Percentiles rank a stretch among this genome's conserved stretches.
Conservation (phyloP, 1,140 invertebrate species). For the Cotesia glomerata region DNA sequence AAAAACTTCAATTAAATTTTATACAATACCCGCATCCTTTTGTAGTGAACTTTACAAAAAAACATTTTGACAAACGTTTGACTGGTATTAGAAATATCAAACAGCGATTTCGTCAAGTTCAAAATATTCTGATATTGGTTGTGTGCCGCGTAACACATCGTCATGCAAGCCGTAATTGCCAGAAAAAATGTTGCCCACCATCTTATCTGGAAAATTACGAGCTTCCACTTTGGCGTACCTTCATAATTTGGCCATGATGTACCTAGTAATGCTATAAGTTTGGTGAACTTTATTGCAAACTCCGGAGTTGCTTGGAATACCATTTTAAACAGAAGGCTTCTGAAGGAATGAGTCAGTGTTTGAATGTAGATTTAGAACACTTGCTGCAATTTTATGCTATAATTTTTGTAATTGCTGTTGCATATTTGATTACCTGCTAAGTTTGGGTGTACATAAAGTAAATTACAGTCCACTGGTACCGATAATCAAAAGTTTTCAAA, state of each 20-base stretch:
- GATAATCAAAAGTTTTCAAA: no score
- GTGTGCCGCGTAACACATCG: neutral
- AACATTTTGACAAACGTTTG: constrained; percentile 3
- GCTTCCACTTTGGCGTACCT: neutral
- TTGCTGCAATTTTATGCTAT: no score
- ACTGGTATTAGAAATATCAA: no score
- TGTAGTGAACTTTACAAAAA: neutral
- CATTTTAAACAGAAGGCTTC: neutral
- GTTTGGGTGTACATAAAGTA: no score
- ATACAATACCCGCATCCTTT: constrained; percentile 1
- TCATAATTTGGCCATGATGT: neutral
- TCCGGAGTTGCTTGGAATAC: constrained; percentile 1
- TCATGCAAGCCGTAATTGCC: neutral
- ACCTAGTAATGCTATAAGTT: neutral
- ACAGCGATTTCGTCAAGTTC: neutral
- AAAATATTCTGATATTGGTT: neutral
- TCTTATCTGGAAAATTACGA: neutral
- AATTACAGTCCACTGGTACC: no score
- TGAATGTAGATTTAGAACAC: no score
- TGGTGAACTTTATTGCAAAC: neutral
- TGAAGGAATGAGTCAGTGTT: no score
- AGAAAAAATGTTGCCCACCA: neutral
- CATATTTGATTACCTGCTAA: no score
- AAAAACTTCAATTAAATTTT: neutral
- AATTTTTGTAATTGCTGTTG: no score